Base-by-base conservation (phyloP, 1,140 invertebrate species). In the Drosophila obscura region DNA sequence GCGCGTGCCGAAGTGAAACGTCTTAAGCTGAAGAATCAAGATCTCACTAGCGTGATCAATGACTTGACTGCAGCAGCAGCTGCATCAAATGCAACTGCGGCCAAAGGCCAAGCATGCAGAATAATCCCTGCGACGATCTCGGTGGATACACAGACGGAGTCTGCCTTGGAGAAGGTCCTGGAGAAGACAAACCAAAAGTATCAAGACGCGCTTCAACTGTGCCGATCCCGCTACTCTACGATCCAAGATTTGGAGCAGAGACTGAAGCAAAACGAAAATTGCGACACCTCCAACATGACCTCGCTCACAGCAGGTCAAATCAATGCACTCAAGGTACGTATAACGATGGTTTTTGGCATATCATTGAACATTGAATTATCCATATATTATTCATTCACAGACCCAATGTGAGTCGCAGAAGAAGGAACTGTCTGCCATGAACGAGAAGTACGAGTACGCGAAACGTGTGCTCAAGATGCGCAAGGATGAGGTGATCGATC, bases 71-170 rank as follows among this genome's bases (percentile, higher is more conserved):
- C 28, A 31, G 52, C 65, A 19, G 45, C 35, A 35, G 9, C 63
- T 2, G 51, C 49, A 3, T 5, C 55, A 7, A 19, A 19, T 19
- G 19, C 19, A 19, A 19, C 19, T 19, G 28, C 11, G 24, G 26
- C 22, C 0, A 31, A 44, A 39, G 26, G 9, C 7, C 13, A 4
- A 24, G 5, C 13, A 22, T 13, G 2, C 35, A 5, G 22, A 2
- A 16, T 19, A 9, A 56, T 35, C 4, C 19, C 59, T 1, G 2
- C 16, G 15, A 7, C 11, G 0, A 2, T 28, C 39, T 28, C 44
- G 9, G 28, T 39, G 2, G 58, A 62, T 16, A 88, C 80, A 0
- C 83, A 88, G 26, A 88, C 83, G 0, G 84, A 88, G 19, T 78
- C 67, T 5, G 49, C 71, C 6, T 16, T 88, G 8, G 83, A 83